Percentiles rank a stretch among this genome's conserved stretches.
These are phyloP conservation scores for Augiades crinisus DNA, from an alignment of 2,888 invertebrate species.

Conservation along the genomic window DNA sequence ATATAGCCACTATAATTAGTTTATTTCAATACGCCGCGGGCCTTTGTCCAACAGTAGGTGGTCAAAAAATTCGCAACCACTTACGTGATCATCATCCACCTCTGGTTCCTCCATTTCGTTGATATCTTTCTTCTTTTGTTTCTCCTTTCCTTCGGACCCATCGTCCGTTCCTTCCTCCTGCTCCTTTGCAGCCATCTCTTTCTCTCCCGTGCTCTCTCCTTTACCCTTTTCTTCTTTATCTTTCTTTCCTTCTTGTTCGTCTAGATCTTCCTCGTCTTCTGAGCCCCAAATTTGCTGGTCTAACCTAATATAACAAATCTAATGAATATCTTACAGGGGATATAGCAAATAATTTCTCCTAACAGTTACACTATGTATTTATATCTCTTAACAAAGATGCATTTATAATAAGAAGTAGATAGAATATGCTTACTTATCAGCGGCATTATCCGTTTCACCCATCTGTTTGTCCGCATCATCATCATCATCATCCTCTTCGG, in stretches of 20 bases:
- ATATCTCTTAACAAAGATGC: too few species aligned
- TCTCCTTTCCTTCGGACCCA: conserved; percentile 77
- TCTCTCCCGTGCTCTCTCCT: conserved; percentile 84
- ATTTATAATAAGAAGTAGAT: neutral
- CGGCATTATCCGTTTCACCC: conserved; percentile 95
- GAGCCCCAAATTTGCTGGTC: conserved; percentile 93
- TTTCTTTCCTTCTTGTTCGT: conserved; percentile 75
- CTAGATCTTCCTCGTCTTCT: conserved; percentile 88
- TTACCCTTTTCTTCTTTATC: conserved; percentile 83
- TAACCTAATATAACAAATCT: conserved; percentile 53
- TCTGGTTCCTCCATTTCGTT: conserved; percentile 92
- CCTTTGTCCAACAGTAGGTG: too few species aligned
- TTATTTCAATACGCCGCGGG: too few species aligned
- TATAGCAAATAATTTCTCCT: too few species aligned
- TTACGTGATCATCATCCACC: conserved; percentile 87
- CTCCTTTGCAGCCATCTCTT: conserved; percentile 89
- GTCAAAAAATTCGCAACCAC: too few species aligned
- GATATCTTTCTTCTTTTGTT: conserved; percentile 85
- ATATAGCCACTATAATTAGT: too few species aligned
- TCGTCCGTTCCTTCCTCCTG: conserved; percentile 80
- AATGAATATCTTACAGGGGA: neutral
- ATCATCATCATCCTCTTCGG: conserved; percentile 84
- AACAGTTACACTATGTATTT: too few species aligned
- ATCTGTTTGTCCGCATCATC: conserved; percentile 97
- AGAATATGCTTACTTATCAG: conserved; percentile 82